phyloP scores from a whole-genome alignment of 2,888 invertebrate species.

The Exephanes ischioxanthus region DNA sequence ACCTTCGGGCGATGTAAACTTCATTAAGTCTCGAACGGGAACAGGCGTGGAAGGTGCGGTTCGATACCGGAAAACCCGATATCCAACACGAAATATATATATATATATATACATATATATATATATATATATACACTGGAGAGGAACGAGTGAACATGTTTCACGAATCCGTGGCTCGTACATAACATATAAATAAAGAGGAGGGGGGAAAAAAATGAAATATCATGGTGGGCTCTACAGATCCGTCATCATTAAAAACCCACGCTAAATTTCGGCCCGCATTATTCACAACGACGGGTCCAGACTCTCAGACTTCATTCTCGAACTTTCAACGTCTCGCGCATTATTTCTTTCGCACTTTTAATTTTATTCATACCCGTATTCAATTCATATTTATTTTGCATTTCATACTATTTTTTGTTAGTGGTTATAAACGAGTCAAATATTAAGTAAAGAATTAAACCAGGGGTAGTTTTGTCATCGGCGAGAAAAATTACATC shows the following conservation, averaged over 20 bases:
- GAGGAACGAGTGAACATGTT: conserved; percentile 4
- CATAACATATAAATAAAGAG: conserved; percentile 21
- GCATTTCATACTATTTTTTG: not conserved
- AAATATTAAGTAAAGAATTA: no score
- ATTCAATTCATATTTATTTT: not conserved
- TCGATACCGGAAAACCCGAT: conserved; percentile 31
- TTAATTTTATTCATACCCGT: no score
- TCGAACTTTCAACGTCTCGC: not conserved
- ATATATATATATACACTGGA: not conserved
- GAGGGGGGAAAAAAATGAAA: not conserved
- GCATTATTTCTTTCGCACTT: conserved; percentile 1
- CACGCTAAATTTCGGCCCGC: conserved; percentile 49
- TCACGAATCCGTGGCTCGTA: not conserved
- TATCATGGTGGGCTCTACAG: not conserved
- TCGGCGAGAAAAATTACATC: no score
- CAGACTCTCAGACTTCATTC: not conserved
- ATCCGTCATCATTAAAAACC: conserved; percentile 47
- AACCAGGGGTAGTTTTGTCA: no score
- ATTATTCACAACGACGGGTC: not conserved
- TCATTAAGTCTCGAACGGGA: conserved; percentile 58
- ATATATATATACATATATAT: not conserved
- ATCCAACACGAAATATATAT: not conserved
- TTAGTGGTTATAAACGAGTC: no score
- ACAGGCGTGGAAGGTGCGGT: conserved; percentile 16
- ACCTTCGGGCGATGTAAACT: conserved; percentile 61